A percentile compares a stretch with the other conserved stretches of the same genome.
phyloP scores from a whole-genome alignment of 2,888 invertebrate genomes.

The Dolichopus griseipennis region DNA sequence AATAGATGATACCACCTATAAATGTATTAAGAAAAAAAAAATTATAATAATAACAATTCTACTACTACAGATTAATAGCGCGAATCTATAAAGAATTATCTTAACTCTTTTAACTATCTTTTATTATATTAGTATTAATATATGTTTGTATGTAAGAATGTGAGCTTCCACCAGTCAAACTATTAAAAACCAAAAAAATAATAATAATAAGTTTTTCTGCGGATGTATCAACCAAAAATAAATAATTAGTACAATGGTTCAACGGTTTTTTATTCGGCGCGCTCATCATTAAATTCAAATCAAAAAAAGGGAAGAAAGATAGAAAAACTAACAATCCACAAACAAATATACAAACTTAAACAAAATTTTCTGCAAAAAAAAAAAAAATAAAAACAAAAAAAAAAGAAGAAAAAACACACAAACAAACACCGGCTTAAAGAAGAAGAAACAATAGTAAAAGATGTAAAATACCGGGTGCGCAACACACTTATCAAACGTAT shows the following conservation, averaged over 20 bases:
- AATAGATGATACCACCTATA: too few species aligned
- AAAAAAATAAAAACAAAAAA: neutral
- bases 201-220: neutral
- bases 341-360: too few species aligned
- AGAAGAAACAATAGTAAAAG: neutral
- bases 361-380: too few species aligned
- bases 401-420: neutral
- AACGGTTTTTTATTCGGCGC: neutral
- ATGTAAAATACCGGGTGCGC: neutral
- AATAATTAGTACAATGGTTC: slow-evolving; percentile 1
- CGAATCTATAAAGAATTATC: neutral
- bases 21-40: too few species aligned
- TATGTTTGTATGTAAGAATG: too few species aligned
- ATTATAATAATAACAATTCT: neutral
- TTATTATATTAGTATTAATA: too few species aligned
- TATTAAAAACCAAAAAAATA: neutral
- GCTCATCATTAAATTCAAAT: neutral
- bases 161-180: too few species aligned
- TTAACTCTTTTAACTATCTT: too few species aligned
- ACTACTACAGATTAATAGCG: neutral
- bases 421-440: neutral
- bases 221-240: slow-evolving; percentile 1
- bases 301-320: neutral
- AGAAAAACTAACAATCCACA: too few species aligned
- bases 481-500: neutral